Conservation (phyloP, 2,797 vertebrate species). For the Tolypeutes matacus region DNA sequence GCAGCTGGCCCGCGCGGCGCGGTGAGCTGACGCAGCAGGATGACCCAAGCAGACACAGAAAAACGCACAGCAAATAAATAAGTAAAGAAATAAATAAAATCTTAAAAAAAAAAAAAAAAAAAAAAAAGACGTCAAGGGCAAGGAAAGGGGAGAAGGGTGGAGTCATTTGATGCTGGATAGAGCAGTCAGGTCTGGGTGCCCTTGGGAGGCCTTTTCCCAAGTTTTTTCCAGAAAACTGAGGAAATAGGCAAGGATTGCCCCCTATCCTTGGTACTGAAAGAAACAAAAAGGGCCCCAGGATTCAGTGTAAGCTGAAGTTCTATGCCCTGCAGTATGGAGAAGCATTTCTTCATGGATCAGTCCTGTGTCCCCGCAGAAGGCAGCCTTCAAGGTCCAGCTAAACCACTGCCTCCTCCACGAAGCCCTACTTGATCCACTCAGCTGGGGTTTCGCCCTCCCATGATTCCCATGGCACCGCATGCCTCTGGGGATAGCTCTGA, state of each 20-base stretch:
- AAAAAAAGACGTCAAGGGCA: background rate
- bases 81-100: no score
- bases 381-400: background rate
- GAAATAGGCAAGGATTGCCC: background rate
- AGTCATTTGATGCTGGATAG: background rate
- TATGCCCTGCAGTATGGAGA: background rate
- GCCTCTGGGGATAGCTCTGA: background rate
- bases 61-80: no score
- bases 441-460: background rate
- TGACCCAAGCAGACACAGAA: no score
- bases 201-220: background rate
- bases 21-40: no score
- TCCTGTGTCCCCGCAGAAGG: background rate
- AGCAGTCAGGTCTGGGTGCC: background rate
- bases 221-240: background rate
- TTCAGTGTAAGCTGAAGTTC: background rate
- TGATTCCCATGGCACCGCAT: accelerated
- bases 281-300: background rate
- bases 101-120: no score
- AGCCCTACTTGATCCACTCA: background rate
- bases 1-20: no score
- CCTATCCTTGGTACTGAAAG: background rate
- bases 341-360: background rate
- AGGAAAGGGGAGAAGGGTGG: background rate
- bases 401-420: background rate